Evolutionary conservation across 2,888 invertebrate species (phyloP), one percentile per base, ranked within the genome.

Genomic region (Drosophila nr. perissopoda): DNA sequence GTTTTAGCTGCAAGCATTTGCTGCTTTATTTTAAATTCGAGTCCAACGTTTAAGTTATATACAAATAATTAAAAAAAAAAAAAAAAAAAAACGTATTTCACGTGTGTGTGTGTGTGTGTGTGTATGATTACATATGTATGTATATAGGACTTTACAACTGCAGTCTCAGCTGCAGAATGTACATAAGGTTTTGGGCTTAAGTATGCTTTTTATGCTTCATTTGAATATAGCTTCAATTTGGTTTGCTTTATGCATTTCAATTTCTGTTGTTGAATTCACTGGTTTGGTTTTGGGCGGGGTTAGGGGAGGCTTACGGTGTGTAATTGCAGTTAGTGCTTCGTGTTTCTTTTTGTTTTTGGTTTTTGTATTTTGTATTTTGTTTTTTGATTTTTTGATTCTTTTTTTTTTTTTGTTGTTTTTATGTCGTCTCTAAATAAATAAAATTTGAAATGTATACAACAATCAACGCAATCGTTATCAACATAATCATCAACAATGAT

Each of bases 41-140:
- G 86, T 87, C 87, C 87, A 90, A 90, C 87, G 72, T 82, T 83
- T 86, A 90, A 86, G 80, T 80, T 90, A 88, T 90, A 67, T 85
- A 85, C 88, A 85, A 89, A 82, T 89, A 89, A 76, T 76, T 45
- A 48, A 54, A 70, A 85, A 80, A 69, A 84, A 79, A 77, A 75
- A 76, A 69, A 38, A 82, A 84, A 71, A 82, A 76, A 29, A 67
- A 69, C 54, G 48, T 71, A 71, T 69, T 63, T 58, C 56, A 57
- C 53, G 34, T 60, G 51, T 61, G 45, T 69, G 34, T 59, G 21
- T n/a, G 31, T 60, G 52, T 52, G 33, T 33, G 33, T 61, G 45
- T 69, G 34, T 59, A 27, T 18, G 31, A 42, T 40, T 68, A 59
- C 58, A 53, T 78, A 51, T 48, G 38, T 67, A 71, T 65, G 34